Base-by-base conservation (phyloP, 2,113 vertebrate species). In the Ranitomeya imitator region DNA sequence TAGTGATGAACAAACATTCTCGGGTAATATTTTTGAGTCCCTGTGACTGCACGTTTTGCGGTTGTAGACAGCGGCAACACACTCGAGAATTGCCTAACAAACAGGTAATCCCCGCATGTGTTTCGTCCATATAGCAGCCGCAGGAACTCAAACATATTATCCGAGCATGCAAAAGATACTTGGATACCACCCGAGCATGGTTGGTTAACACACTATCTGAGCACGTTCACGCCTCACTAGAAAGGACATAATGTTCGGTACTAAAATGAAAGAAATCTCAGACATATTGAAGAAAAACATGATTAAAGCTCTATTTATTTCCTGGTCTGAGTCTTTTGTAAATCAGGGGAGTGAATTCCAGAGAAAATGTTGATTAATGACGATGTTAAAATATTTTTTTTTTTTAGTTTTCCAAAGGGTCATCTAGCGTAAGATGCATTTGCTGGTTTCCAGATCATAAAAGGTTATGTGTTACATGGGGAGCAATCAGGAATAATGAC, bases 401-500 rank as follows among this genome's bases (percentile, higher is more conserved):
- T n/a, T 55, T 80, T 57, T 76, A 21, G 16, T 80, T 81, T 26
- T 81, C 1, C 18, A 21, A 76, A 14, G 73, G 73, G 79, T 61
- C 31, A 60, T 37, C 16, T 59, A 60, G 31, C n/a, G 52, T 69
- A 55, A 71, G 12, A 55, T 26, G 10, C 23, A 55, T 57, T 3
- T 9, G 7, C 67, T 23, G 65, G 4, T 85, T 54, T 76, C 15
- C n/a, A 85, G 7, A 61, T 81, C 0, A 81, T 60, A 57, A 85
- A 69, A 26, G 55, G 23, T 83, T 85, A 21, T 55, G 67, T 67
- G 63, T 67, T 51, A 15, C 18, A 73, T n/a, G 15, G 83, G 51
- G 54, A 85, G 83, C 63, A 73, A 85, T 71, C 65, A 85, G 4
- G 10, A 6, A 18, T 73, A 85, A 85, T 71, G 23, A 31, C 55